Percentiles rank a stretch among this genome's conserved stretches.
These are phyloP conservation scores for Argyrosomus japonicus DNA, from an alignment of 2,113 vertebrate species.

Conservation along the genomic window DNA sequence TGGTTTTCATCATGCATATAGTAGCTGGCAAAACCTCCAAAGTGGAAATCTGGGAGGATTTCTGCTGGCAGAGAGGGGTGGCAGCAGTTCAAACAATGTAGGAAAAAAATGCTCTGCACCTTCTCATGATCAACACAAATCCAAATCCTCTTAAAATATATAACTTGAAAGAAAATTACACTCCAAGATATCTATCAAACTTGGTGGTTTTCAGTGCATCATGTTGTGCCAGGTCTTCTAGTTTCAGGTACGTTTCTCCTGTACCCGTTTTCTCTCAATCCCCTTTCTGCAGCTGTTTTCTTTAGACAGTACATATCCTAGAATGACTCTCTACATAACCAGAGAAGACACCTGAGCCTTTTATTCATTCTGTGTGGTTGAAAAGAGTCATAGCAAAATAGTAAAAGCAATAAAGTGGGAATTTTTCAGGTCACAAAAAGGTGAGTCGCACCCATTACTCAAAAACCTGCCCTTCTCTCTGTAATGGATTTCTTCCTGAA, in stretches of 20 bases:
- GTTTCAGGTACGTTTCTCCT: neutral
- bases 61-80: conserved; percentile 45
- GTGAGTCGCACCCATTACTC: conserved; percentile 47
- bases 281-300: neutral
- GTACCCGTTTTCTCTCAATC: neutral
- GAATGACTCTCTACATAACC: conserved; percentile 8
- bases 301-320: neutral
- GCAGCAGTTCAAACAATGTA: conserved; percentile 59
- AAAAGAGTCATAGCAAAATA: conserved; percentile 41
- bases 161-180: neutral
- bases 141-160: neutral
- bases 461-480: conserved; percentile 36
- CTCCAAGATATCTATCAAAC: neutral
- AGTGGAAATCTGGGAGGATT: conserved; percentile 63
- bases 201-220: neutral
- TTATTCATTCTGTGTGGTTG: conserved; percentile 3
- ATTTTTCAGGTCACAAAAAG: conserved; percentile 55
- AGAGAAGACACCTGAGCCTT: conserved; percentile 20
- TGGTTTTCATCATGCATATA: conserved; percentile 52
- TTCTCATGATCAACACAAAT: conserved; percentile 36
- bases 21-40: conserved; percentile 52
- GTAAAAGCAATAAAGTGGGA: conserved; percentile 52
- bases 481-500: conserved; percentile 50
- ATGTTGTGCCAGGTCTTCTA: conserved; percentile 8
- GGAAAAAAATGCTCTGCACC: conserved; percentile 33